Evolutionary conservation across 2,113 vertebrate species (phyloP).

Genomic region (Sphyrna mokarran): DNA sequence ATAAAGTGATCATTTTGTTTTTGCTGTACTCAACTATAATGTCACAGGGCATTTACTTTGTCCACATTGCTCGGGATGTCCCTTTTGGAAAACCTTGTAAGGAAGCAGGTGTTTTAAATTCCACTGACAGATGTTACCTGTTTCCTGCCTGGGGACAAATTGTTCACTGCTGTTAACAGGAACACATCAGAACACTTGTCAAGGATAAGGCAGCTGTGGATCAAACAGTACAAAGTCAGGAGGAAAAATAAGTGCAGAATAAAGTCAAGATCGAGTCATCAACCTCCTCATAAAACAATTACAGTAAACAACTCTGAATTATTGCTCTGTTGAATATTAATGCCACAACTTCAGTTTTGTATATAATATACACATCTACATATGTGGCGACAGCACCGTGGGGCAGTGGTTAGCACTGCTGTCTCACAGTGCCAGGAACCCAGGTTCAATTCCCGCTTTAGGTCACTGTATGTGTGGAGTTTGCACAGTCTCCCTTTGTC

Average conservation of each 20-base stretch:
- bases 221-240: slow-evolving; percentile 20
- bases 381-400: too few relatives aligned
- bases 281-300: background rate
- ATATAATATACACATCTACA: background rate
- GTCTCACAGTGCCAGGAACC: too few relatives aligned
- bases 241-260: rapidly evolving
- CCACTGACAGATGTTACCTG: slow-evolving; percentile 43
- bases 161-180: slow-evolving; percentile 41
- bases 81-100: background rate
- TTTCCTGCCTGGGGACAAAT: slow-evolving; percentile 41
- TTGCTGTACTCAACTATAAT: background rate
- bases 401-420: too few relatives aligned
- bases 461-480: too few relatives aligned
- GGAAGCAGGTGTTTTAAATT: slow-evolving; percentile 41
- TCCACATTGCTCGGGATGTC: background rate
- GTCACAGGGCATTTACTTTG: background rate
- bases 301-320: background rate
- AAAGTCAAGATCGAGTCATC: background rate
- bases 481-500: too few relatives aligned
- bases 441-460: too few relatives aligned
- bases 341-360: background rate
- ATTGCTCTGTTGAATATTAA: background rate
- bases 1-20: background rate
- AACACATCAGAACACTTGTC: slow-evolving; percentile 39
- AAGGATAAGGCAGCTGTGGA: slow-evolving; percentile 41